These are phyloP conservation scores for Gulo gulo DNA, from an alignment of 2,113 vertebrate genomes.

Conservation along the genomic window DNA sequence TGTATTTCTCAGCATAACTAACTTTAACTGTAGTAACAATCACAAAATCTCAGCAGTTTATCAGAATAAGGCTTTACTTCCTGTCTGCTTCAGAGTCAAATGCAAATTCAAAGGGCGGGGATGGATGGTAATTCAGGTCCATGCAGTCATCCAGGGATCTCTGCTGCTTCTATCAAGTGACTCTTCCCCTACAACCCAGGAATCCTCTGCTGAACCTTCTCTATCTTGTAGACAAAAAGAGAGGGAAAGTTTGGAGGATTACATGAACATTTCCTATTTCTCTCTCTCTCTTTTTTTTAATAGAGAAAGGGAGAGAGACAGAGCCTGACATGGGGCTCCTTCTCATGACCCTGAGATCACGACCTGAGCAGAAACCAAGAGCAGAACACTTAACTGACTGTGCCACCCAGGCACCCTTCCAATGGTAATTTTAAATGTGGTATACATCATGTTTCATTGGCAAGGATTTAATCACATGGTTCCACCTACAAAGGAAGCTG, in stretches of 20 bases:
- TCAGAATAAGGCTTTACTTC: not conserved
- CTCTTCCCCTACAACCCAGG: not conserved
- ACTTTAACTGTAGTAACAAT: not conserved
- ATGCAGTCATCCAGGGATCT: not conserved
- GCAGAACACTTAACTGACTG: not conserved
- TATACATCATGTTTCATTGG: not conserved
- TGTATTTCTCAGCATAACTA: not conserved
- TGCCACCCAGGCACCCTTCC: not conserved
- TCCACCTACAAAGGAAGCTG: fast-evolving
- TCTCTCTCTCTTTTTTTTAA: not conserved
- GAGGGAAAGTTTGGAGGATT: not conserved
- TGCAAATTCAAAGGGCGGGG: not conserved
- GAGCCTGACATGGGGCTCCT: not conserved
- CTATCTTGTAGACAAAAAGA: not conserved
- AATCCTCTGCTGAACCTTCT: fast-evolving
- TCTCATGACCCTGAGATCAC: not conserved
- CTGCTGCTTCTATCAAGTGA: not conserved
- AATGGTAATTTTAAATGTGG: not conserved
- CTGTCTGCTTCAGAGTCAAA: not conserved
- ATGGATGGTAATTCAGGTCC: not conserved
- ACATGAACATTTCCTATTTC: not conserved
- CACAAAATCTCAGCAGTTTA: not conserved
- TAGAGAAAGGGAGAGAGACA: not conserved
- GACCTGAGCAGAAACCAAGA: not conserved
- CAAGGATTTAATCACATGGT: not conserved